Evolutionary conservation across 1,140 invertebrate genomes (phyloP), one percentile per base, ranked within the genome.

Genomic region (Kradibia gibbosae): DNA sequence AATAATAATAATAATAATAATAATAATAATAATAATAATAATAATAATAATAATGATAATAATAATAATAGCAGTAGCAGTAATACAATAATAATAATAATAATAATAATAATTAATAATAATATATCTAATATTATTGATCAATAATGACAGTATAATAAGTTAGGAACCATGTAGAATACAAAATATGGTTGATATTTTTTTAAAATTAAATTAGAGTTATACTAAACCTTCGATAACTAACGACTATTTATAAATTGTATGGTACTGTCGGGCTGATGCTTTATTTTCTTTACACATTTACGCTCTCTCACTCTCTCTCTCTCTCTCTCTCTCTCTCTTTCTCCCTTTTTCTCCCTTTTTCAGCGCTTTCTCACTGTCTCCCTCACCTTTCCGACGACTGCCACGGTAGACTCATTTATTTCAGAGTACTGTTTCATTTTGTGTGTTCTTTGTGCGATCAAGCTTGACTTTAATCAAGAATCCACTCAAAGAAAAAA

Each of bases 141-240:
- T 82, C 76, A 72, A 77, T 82, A 82, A 78, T 82, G 75, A 82
- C 76, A 82, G 70, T 83, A 80, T 84, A 90, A 91, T 91, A 91
- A 91, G 89, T 91, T 91, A 90, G 89, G 90, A 90, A 91, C 89
- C 89, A 91, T 88, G 86, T 91, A 91, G 85, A 87, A 89, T 88
- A 88, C 85, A 80, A 90, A 87, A 85, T 86, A 87, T 88, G 86
- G 67, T 81, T 81, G 71, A 76, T 82, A 82, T n/a, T 65, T 82
- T 83, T 83, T 85, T 82, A 82, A 88, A 90, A 88, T 90, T 90
- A 89, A 91, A 89, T 90, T 88, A 89, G 83, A 85, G 71, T 83
- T 86, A 89, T 86, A 80, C 85, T 89, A 87, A 80, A 81, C 83
- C 85, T 86, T 77, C 82, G 86, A 85, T 88, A 86, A 83, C 84